Evolutionary conservation across 2,113 vertebrate genomes (phyloP).

Genomic region (Tachysurus vachellii): DNA sequence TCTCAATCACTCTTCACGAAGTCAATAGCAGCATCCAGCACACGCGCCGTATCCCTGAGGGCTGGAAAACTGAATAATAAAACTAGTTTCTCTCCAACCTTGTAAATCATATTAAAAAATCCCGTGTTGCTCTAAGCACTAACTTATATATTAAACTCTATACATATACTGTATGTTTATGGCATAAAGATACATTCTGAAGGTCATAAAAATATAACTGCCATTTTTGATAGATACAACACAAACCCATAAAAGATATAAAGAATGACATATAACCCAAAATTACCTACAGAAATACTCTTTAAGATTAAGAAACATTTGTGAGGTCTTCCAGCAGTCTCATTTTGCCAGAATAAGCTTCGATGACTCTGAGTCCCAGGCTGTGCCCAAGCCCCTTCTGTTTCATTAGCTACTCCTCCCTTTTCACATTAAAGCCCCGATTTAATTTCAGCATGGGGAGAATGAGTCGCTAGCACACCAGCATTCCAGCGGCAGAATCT

Average conservation of each 20-base stretch:
- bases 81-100: conserved; percentile 8
- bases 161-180: not conserved
- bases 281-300: not conserved
- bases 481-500: conserved; percentile 59
- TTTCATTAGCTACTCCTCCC: conserved; percentile 71
- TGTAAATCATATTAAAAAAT: conserved; percentile 35
- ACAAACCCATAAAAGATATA: not conserved
- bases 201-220: not conserved
- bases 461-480: conserved; percentile 46
- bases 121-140: not conserved
- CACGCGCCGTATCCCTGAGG: conserved; percentile 20
- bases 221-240: not conserved
- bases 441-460: conserved; percentile 57
- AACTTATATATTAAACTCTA: not conserved
- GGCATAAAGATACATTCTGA: not conserved
- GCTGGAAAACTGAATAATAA: conserved; percentile 6
- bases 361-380: conserved; percentile 52
- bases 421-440: conserved; percentile 54
- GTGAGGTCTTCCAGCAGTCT: not conserved
- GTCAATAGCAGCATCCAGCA: conserved; percentile 51
- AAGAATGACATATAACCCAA: not conserved
- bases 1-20: conserved; percentile 49
- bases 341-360: conserved; percentile 39
- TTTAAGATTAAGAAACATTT: conserved; percentile 3
- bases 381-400: conserved; percentile 69